Percentiles rank a stretch among this genome's conserved stretches.
phyloP scores from a whole-genome alignment of 2,888 invertebrate genomes.

The Lithosia quadra region DNA sequence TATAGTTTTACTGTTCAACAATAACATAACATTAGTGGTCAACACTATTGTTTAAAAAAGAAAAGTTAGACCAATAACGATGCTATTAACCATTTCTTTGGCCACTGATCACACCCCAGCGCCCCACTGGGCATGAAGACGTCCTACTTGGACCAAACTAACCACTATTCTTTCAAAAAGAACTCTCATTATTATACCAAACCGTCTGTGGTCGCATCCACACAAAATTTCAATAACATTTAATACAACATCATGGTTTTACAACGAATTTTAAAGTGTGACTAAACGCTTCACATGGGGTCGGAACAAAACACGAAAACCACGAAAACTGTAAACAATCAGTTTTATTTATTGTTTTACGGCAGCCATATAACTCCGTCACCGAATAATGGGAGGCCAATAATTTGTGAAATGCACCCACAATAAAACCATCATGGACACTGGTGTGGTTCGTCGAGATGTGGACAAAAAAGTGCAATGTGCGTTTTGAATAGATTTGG shows the following conservation, averaged over 20 bases:
- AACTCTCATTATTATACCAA: conserved; percentile 58
- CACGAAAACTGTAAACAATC: conserved; percentile 80
- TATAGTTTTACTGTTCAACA: conserved; percentile 33
- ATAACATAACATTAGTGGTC: conserved; percentile 43
- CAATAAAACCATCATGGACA: conserved; percentile 84
- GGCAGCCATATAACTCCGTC: conserved; percentile 79
- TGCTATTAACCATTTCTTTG: conserved; percentile 57
- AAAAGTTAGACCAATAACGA: conserved; percentile 64
- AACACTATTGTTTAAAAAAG: conserved; percentile 38
- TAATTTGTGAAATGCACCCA: conserved; percentile 77
- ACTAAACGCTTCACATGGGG: conserved; percentile 75
- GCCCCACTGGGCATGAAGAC: conserved; percentile 62
- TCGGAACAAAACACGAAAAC: conserved; percentile 63
- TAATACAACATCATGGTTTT: conserved; percentile 74
- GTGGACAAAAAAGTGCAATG: conserved; percentile 65
- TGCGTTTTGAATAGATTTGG: conserved; percentile 72
- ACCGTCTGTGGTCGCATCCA: conserved; percentile 64
- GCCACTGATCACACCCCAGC: conserved; percentile 57
- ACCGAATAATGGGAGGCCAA: conserved; percentile 71
- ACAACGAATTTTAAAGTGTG: conserved; percentile 62
- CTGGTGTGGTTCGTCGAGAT: conserved; percentile 45
- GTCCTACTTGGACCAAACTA: conserved; percentile 30
- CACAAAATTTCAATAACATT: conserved; percentile 65
- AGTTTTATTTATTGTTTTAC: conserved; percentile 83
- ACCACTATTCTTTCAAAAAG: conserved; percentile 61